Evolutionary conservation across 2,113 vertebrate species (phyloP).

Genomic region (Oceanodroma tethys): DNA sequence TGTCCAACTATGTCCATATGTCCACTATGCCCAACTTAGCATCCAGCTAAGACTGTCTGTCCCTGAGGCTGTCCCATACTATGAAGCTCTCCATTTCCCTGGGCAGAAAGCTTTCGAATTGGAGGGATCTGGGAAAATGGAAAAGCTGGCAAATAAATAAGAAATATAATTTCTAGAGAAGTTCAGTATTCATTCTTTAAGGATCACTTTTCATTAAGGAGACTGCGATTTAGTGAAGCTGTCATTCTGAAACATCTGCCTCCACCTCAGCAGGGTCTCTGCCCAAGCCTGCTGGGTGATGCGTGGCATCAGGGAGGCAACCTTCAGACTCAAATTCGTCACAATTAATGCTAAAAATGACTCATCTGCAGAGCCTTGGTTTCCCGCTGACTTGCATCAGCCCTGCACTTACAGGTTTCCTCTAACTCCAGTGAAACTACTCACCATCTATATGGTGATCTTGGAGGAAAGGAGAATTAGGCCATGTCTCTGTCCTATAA

Average conservation of each 20-base stretch:
- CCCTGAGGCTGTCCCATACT: background rate
- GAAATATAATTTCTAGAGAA: background rate
- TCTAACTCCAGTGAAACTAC: background rate
- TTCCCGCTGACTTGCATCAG: background rate
- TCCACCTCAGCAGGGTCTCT: background rate
- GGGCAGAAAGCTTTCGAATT: background rate
- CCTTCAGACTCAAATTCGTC: background rate
- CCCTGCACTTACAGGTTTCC: background rate
- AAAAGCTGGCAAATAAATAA: background rate
- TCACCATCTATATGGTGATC: accelerated
- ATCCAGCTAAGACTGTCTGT: background rate
- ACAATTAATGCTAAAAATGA: background rate
- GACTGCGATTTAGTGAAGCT: background rate
- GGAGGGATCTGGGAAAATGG: background rate
- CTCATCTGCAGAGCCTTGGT: background rate
- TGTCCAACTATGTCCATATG: background rate
- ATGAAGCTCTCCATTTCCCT: background rate
- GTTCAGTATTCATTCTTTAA: background rate
- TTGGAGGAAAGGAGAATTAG: background rate
- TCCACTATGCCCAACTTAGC: background rate
- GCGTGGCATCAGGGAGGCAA: background rate
- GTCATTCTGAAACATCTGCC: background rate
- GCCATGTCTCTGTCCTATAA: background rate
- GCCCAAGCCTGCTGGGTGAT: background rate
- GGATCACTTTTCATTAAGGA: background rate